phyloP scores from a whole-genome alignment of 92 coral and sea anemone genomes.

The Porites evermanni region DNA sequence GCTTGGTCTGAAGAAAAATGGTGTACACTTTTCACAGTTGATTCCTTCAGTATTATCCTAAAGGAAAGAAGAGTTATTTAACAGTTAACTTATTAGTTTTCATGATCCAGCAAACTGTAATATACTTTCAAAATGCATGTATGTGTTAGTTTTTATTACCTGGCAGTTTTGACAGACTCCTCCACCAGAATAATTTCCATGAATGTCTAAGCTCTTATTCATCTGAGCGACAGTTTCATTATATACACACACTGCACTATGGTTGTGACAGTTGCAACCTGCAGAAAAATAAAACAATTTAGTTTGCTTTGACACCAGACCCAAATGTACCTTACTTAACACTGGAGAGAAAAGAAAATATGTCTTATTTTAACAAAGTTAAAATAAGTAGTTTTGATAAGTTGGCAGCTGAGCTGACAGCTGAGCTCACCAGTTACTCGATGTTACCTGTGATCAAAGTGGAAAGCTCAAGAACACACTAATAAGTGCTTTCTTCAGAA shows the following conservation, averaged over 20 bases:
- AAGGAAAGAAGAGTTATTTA: not conserved
- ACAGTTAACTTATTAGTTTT: not conserved
- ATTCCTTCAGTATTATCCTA: slow-evolving; percentile 96
- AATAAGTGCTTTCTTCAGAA: too few species aligned
- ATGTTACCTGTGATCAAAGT: too few species aligned
- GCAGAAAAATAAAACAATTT: not conserved
- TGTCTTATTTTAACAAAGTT: too few species aligned
- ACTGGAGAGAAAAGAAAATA: too few species aligned
- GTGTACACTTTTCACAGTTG: slow-evolving; percentile 83
- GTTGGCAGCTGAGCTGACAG: too few species aligned
- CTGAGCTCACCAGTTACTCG: too few species aligned
- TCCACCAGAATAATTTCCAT: slow-evolving; percentile 87
- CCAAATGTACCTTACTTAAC: not conserved
- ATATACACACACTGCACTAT: slow-evolving; percentile 85
- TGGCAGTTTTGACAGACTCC: slow-evolving; percentile 92
- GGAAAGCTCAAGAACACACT: too few species aligned
- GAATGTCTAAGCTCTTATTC: slow-evolving; percentile 81
- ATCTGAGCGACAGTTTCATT: slow-evolving; percentile 85
- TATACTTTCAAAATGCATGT: not conserved
- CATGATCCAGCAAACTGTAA: not conserved
- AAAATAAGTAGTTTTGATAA: too few species aligned
- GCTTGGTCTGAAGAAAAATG: slow-evolving; percentile 72
- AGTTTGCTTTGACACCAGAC: not conserved
- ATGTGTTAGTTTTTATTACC: slow-evolving; percentile 48
- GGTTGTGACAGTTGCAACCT: slow-evolving; percentile 96